These are phyloP conservation scores for Drosophila siamana DNA, from an alignment of 2,888 invertebrate species.

Conservation along the genomic window DNA sequence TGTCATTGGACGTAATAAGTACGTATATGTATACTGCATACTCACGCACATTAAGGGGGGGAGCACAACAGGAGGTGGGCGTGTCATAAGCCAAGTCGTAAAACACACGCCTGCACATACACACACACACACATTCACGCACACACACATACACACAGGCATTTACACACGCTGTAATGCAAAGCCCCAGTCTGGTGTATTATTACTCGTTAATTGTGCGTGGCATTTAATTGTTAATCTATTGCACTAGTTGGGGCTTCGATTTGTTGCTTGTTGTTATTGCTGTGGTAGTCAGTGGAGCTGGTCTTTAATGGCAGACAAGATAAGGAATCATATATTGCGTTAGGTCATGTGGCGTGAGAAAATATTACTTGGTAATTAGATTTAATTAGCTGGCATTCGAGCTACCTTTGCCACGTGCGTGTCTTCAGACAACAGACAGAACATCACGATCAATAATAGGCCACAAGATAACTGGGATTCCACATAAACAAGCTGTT, in stretches of 20 bases:
- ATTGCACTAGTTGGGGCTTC: slow-evolving; percentile 30
- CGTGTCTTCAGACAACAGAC: slow-evolving; percentile 1
- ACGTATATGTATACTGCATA: slow-evolving; percentile 6
- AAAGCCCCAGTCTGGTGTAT: slow-evolving; percentile 41
- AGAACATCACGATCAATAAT: slow-evolving; percentile 50
- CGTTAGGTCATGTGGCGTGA: slow-evolving; percentile 35
- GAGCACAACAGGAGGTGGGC: slow-evolving; percentile 27
- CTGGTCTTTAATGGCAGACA: slow-evolving; percentile 25
- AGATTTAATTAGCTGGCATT: slow-evolving; percentile 60
- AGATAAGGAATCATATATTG: slow-evolving; percentile 47
- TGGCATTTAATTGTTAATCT: slow-evolving; percentile 78
- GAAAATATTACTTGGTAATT: slow-evolving; percentile 41
- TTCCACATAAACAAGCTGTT: neutral
- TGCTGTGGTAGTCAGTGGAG: neutral
- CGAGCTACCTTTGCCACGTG: neutral
- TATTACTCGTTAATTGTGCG: slow-evolving; percentile 74
- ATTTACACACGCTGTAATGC: slow-evolving; percentile 2
- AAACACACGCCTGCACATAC: slow-evolving; percentile 46
- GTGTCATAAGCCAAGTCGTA: slow-evolving; percentile 57
- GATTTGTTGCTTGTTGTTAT: no score
- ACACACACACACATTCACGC: slow-evolving; percentile 15
- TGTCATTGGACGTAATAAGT: slow-evolving; percentile 56
- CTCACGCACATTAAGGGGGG: slow-evolving; percentile 7
- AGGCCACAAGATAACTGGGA: neutral
- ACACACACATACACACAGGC: slow-evolving; percentile 11